Conservation (phyloP, 2,113 vertebrate genomes). For the Podarcis muralis region DNA sequence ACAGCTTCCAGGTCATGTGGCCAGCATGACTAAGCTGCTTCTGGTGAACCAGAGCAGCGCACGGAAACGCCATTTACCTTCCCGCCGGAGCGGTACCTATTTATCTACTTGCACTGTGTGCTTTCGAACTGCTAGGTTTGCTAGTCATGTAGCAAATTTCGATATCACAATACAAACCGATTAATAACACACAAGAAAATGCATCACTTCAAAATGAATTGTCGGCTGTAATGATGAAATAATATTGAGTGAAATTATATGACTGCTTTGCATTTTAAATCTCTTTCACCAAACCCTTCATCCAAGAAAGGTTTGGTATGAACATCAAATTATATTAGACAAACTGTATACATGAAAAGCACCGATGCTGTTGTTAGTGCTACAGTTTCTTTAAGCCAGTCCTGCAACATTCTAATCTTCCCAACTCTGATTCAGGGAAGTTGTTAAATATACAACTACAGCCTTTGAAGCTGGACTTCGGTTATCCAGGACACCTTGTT, state of each 20-base stretch:
- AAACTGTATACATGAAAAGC: not conserved
- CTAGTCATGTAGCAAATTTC: too few species aligned
- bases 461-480: not conserved
- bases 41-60: too few species aligned
- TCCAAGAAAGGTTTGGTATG: not conserved
- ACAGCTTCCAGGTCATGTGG: too few species aligned
- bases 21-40: too few species aligned
- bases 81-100: too few species aligned
- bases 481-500: not conserved
- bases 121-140: too few species aligned
- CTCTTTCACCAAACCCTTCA: not conserved
- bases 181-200: too few species aligned
- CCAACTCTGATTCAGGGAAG: not conserved
- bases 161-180: too few species aligned
- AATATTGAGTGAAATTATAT: not conserved
- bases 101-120: too few species aligned
- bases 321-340: not conserved
- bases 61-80: too few species aligned
- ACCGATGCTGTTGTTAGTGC: not conserved
- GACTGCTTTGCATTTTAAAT: too few species aligned
- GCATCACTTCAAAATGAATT: not conserved
- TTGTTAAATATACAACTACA: not conserved
- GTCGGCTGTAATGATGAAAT: not conserved
- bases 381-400: not conserved
- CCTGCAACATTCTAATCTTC: not conserved